Evolutionary conservation across 2,113 vertebrate genomes (phyloP).

Genomic region (Nothoprocta perdicaria): DNA sequence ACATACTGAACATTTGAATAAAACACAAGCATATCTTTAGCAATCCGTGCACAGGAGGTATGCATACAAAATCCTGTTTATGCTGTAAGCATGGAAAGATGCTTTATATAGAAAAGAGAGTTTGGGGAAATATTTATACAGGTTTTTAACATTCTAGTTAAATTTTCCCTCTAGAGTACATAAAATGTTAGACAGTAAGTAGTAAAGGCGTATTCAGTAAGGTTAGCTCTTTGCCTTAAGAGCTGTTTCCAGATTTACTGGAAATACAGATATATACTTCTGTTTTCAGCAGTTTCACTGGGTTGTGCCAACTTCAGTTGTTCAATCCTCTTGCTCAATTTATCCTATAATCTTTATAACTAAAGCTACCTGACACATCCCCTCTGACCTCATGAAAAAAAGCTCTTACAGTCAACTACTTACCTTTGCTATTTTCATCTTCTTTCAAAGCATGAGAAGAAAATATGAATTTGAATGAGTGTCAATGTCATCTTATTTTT

Average conservation of each 20-base stretch:
- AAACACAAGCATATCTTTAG: conserved; percentile 32
- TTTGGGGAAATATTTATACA: background rate
- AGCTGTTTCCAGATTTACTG: conserved; percentile 37
- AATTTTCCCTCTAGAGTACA: background rate
- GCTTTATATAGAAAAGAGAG: background rate
- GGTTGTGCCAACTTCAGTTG: background rate
- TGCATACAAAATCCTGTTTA: background rate
- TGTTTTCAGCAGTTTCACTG: background rate
- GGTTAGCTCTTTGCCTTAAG: background rate
- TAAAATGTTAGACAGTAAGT: conserved; percentile 20
- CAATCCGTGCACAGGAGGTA: background rate
- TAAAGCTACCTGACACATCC: background rate
- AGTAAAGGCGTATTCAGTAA: conserved; percentile 35
- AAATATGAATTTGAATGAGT: conserved; percentile 37
- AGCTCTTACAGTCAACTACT: background rate
- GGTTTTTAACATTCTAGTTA: conserved; percentile 17
- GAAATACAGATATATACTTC: background rate
- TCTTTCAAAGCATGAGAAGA: background rate
- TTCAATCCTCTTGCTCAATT: background rate
- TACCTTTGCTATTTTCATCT: conserved; percentile 34
- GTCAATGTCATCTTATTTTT: conserved; percentile 10
- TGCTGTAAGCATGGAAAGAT: background rate
- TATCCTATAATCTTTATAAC: conserved; percentile 17
- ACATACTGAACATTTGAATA: conserved; percentile 8
- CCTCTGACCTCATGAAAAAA: background rate